These are phyloP conservation scores for Troides helena DNA, from an alignment of 2,888 invertebrate species.

Conservation along the genomic window DNA sequence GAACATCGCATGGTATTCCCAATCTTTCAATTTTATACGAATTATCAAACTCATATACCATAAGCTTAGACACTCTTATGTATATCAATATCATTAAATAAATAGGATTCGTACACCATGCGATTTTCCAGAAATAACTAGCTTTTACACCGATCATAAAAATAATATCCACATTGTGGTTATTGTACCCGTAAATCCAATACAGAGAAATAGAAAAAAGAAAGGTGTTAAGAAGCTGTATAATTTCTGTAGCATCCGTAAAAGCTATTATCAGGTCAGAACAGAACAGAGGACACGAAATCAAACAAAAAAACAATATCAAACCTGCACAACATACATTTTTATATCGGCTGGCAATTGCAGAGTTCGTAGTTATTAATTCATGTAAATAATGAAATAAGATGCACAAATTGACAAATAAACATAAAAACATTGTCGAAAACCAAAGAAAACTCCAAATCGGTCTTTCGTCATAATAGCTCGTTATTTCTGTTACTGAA, in stretches of 20 bases:
- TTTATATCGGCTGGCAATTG: slow-evolving; percentile 41
- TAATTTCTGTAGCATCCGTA: slow-evolving; percentile 51
- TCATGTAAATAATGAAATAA: slow-evolving; percentile 54
- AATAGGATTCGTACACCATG: slow-evolving; percentile 62
- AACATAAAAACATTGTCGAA: slow-evolving; percentile 50
- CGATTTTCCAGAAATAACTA: slow-evolving; percentile 61
- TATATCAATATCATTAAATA: slow-evolving; percentile 45
- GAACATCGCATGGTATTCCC: slow-evolving; percentile 38
- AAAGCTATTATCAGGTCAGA: slow-evolving; percentile 58
- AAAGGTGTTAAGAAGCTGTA: slow-evolving; percentile 56
- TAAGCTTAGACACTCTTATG: slow-evolving; percentile 39
- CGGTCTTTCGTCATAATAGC: slow-evolving; percentile 55
- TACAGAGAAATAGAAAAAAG: slow-evolving; percentile 61
- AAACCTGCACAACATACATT: slow-evolving; percentile 43
- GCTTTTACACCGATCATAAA: slow-evolving; percentile 74
- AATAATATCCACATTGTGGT: slow-evolving; percentile 65
- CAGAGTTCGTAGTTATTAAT: slow-evolving; percentile 38
- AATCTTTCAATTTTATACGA: slow-evolving; percentile 44
- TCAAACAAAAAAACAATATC: slow-evolving; percentile 42
- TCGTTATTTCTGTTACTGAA: slow-evolving; percentile 59
- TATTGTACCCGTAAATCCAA: slow-evolving; percentile 65
- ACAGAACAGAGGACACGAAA: slow-evolving; percentile 61
- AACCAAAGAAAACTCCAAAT: slow-evolving; percentile 67
- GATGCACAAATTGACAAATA: slow-evolving; percentile 60
- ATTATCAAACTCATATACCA: slow-evolving; percentile 38